Conservation (phyloP, 1,140 invertebrate species). For the Coptotermes formosanus region DNA sequence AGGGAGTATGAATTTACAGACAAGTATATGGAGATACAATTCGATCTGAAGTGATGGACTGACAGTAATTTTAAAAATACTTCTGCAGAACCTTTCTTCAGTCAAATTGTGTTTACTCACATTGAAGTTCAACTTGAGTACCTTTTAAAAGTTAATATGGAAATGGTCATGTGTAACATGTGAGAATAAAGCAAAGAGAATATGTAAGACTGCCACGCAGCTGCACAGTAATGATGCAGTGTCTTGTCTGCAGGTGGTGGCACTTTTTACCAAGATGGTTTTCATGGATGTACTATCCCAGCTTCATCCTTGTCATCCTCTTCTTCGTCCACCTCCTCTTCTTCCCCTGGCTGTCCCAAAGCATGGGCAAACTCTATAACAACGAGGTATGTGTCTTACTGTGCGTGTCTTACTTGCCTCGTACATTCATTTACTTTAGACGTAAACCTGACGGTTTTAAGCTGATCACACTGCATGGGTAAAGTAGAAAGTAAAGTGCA, state of each 20-base stretch:
- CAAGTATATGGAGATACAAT: not conserved
- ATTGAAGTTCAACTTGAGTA: not conserved
- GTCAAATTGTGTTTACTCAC: not conserved
- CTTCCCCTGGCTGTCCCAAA: constrained; percentile 71
- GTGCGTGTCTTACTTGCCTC: too few species aligned
- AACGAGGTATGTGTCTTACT: constrained; percentile 20
- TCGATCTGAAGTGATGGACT: not conserved
- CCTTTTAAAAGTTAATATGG: not conserved
- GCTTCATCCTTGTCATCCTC: constrained; percentile 59
- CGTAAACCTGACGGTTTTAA: too few species aligned
- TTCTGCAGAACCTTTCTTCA: not conserved
- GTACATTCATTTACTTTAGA: too few species aligned
- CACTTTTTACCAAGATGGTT: not conserved
- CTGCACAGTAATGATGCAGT: constrained; percentile 20
- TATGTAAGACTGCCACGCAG: not conserved
- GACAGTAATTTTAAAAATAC: not conserved
- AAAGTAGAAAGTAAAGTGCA: too few species aligned
- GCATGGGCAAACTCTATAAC: constrained; percentile 80
- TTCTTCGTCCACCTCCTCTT: constrained; percentile 76
- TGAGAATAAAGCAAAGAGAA: constrained; percentile 27
- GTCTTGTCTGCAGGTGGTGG: not conserved
- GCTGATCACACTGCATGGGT: too few species aligned
- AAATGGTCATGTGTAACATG: constrained; percentile 7
- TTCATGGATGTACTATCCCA: not conserved
- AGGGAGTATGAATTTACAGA: not conserved